Conservation (phyloP, 2,113 vertebrate genomes). For the Ameiurus melas region DNA sequence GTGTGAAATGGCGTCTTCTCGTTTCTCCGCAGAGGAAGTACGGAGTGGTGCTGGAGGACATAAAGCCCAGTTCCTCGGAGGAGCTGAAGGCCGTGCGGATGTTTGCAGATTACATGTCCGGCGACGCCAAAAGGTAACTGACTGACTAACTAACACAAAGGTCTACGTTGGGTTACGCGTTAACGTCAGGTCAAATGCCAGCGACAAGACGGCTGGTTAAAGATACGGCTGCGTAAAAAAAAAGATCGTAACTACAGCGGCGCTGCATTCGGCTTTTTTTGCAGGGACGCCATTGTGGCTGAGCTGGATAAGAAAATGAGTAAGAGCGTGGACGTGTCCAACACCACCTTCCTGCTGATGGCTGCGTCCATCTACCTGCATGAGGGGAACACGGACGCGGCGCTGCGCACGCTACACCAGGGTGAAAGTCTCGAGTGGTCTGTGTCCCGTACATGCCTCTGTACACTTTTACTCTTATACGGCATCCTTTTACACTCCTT, state of each 20-base stretch:
- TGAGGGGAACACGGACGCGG: slow-evolving; percentile 81
- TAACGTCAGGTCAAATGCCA: no score
- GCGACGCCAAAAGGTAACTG: slow-evolving; percentile 79
- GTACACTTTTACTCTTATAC: no score
- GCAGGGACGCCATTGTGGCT: slow-evolving; percentile 79
- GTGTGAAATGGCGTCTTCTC: no score
- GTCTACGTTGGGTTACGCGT: not conserved
- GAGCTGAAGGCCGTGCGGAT: slow-evolving; percentile 90
- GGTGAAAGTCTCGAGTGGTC: slow-evolving; percentile 94
- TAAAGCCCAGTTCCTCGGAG: slow-evolving; percentile 74
- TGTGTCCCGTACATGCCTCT: slow-evolving; percentile 31
- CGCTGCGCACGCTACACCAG: slow-evolving; percentile 86
- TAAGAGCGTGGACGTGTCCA: slow-evolving; percentile 83
- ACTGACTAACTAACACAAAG: no score
- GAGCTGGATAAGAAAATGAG: slow-evolving; percentile 91
- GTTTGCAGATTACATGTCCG: slow-evolving; percentile 89
- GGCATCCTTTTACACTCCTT: no score
- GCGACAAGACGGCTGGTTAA: not conserved
- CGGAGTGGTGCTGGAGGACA: slow-evolving; percentile 91
- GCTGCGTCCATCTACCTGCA: slow-evolving; percentile 89
- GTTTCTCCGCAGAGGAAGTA: slow-evolving; percentile 79
- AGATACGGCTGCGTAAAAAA: not conserved
- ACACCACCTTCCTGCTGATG: slow-evolving; percentile 90
- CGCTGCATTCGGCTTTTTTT: not conserved
- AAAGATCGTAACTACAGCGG: no score